Base-by-base conservation (phyloP, 2,888 invertebrate species). In the Drosophila phalerata region DNA sequence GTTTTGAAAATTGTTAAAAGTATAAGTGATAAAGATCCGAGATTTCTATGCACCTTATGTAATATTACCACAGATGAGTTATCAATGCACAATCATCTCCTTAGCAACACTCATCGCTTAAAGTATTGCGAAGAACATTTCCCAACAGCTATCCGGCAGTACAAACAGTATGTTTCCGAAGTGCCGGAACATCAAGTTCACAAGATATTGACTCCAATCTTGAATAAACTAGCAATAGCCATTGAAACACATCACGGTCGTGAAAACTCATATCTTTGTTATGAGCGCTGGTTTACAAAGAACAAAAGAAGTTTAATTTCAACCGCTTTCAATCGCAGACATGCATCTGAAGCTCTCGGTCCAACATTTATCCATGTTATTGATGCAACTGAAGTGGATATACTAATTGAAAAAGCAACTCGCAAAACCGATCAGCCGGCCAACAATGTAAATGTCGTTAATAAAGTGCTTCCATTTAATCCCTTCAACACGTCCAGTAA, bases 181-280 rank as follows among this genome's bases (percentile, higher is more conserved):
- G 93, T 94, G 78, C 89, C 93, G 0, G 63, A 81, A 10, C 42
- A 79, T 45, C 82, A 89, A 42, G 55, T 76, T 1, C 81, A 72
- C 61, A 88, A 88, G 64, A 79, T 93, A 89, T 84, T 93, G 92
- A 91, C 92, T 85, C 89, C 91, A 6, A 90, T 93, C 19, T 93
- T 95, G 68, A 94, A 94, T 57, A 94, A 94, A 67, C 90, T 93
- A 69, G 94, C 95, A 53, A 94, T 95, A 91, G 95, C 96, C 80
- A 95, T 97, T 83, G 96, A 97, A 92, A 94, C 95, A 90, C 95
- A 95, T 88, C 96, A 95, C 91, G 97, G 97, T 1, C 94, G 96
- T 49, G 93, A 96, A 86, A 93, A 93, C 60, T 96, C 97, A 1
- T 94, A 95, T 77, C 94, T 95, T 81, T 95, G 96, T 73, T 95